Percentiles rank a stretch among this genome's conserved stretches.
phyloP scores from a whole-genome alignment of 2,888 invertebrate genomes.

The Andrena flavipes region DNA sequence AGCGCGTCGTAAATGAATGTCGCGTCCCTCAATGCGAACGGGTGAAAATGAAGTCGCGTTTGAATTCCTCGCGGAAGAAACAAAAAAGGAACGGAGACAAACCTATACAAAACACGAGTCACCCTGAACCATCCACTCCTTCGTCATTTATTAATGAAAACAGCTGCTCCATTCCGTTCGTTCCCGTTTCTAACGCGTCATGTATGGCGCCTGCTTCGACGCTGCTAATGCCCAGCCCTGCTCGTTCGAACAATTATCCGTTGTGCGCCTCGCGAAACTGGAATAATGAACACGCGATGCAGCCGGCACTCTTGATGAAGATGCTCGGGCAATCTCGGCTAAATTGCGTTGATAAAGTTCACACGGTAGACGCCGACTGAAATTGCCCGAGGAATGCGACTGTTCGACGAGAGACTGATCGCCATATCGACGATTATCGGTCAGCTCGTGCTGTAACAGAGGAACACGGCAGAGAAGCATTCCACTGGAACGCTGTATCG shows the following conservation, averaged over 20 bases:
- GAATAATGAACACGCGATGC: slow-evolving; percentile 37
- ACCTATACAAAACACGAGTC: slow-evolving; percentile 33
- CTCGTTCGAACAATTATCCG: slow-evolving; percentile 46
- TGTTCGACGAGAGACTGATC: background rate
- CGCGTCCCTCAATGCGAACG: slow-evolving; percentile 8
- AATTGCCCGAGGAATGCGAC: slow-evolving; percentile 40
- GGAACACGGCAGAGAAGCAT: slow-evolving; percentile 6
- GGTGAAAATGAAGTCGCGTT: slow-evolving; percentile 16
- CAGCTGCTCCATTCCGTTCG: slow-evolving; percentile 23
- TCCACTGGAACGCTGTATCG: background rate
- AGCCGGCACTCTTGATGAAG: slow-evolving; percentile 24
- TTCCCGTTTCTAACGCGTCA: background rate
- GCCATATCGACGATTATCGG: background rate
- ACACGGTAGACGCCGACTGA: slow-evolving; percentile 35
- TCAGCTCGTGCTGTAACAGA: background rate
- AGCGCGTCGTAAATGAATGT: slow-evolving; percentile 34
- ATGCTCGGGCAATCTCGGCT: slow-evolving; percentile 48
- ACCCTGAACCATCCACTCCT: slow-evolving; percentile 1
- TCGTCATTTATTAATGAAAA: slow-evolving; percentile 58
- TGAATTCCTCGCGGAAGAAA: slow-evolving; percentile 21
- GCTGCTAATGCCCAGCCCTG: background rate
- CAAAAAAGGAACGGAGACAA: slow-evolving; percentile 2
- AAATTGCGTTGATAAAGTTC: slow-evolving; percentile 62
- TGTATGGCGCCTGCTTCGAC: background rate
- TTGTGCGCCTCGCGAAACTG: slow-evolving; percentile 19